Percentiles rank a stretch among this genome's conserved stretches.
Conservation (phyloP, 2,113 vertebrate genomes). For the Catharus fuscescens region DNA sequence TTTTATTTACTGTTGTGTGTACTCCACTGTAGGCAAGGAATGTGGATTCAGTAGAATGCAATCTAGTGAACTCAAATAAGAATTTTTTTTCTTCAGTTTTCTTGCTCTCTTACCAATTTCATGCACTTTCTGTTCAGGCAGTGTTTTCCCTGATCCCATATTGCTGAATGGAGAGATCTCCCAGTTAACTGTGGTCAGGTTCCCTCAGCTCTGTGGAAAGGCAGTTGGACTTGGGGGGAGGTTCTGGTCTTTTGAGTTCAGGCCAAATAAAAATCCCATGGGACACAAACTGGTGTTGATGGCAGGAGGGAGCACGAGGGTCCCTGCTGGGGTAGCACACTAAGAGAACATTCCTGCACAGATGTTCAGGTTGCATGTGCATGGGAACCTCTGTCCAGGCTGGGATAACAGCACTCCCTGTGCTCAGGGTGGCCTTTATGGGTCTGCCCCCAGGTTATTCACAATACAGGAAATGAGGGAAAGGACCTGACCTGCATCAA, state of each 20-base stretch:
- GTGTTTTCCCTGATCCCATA: neutral
- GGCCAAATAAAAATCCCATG: fast-evolving
- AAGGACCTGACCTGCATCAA: neutral
- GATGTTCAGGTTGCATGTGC: neutral
- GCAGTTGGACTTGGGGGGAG: neutral
- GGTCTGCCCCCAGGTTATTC: neutral
- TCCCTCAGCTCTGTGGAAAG: fast-evolving
- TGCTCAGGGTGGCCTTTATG: fast-evolving
- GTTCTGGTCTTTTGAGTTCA: neutral
- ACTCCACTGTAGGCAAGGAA: neutral
- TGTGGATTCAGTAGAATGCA: fast-evolving
- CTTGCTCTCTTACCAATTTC: neutral
- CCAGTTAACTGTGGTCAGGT: neutral
- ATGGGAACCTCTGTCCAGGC: fast-evolving
- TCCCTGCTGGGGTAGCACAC: neutral
- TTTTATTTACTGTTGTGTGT: neutral
- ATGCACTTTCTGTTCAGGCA: neutral
- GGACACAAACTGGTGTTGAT: neutral
- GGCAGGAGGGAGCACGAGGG: neutral
- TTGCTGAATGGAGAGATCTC: neutral
- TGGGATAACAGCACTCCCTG: neutral
- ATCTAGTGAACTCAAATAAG: neutral
- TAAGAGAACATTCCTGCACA: neutral
- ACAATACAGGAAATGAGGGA: neutral
- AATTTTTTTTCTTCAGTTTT: neutral